Conservation (phyloP, 1,140 invertebrate genomes). For the Pissodes strobi region DNA sequence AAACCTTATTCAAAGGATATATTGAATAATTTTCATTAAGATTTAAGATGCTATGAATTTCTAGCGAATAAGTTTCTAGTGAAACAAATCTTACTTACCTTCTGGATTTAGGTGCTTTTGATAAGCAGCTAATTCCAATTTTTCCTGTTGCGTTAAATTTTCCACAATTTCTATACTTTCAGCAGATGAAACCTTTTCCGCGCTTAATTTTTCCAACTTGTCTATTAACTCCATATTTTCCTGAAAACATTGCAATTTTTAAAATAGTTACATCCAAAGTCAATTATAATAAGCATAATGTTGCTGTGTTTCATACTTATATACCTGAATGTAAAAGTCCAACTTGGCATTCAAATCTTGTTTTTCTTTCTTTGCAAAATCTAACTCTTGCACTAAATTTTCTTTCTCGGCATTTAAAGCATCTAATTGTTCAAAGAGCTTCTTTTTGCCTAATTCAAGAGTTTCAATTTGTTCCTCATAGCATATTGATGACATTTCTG, state of each 20-base stretch:
- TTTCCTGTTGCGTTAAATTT: slow-evolving; percentile 66
- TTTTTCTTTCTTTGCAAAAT: slow-evolving; percentile 63
- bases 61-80: no score
- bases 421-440: slow-evolving; percentile 52
- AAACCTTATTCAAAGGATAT: no score
- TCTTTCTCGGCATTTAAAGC: slow-evolving; percentile 58
- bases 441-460: slow-evolving; percentile 57
- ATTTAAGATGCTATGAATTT: no score
- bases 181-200: slow-evolving; percentile 67
- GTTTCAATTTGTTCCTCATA: slow-evolving; percentile 70
- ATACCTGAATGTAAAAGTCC: slow-evolving; percentile 62
- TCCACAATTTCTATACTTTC: slow-evolving; percentile 74
- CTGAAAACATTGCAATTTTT: no score
- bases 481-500: slow-evolving; percentile 73
- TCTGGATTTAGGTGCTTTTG: slow-evolving; percentile 42
- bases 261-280: no score
- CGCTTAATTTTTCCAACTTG: slow-evolving; percentile 68
- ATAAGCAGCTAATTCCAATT: slow-evolving; percentile 54
- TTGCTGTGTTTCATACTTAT: no score
- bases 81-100: slow-evolving; percentile 15
- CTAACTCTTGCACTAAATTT: slow-evolving; percentile 61
- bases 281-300: no score
- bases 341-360: slow-evolving; percentile 62
- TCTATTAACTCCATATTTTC: slow-evolving; percentile 71
- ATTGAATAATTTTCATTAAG: no score